Evolutionary conservation across 2,888 invertebrate genomes (phyloP).

Genomic region (Julus scandinavius): DNA sequence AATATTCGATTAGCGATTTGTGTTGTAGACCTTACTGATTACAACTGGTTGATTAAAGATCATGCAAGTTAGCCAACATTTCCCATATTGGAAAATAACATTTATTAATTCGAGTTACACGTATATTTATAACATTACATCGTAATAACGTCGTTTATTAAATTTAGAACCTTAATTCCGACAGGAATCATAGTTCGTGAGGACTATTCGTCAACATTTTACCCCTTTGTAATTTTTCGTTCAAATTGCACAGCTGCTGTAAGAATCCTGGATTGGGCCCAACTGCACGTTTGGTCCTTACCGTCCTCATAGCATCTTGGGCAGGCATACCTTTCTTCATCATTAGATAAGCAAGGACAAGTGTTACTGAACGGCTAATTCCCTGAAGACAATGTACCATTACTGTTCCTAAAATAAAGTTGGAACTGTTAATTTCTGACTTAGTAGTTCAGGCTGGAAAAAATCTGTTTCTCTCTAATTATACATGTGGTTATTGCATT

Average conservation of each 20-base stretch:
- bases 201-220: neutral
- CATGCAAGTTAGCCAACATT: too few species aligned
- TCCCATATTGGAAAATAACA: too few species aligned
- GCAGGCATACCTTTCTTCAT: conserved; percentile 65
- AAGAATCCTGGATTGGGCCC: conserved; percentile 69
- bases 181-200: neutral
- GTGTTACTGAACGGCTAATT: conserved; percentile 68
- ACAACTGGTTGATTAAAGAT: too few species aligned
- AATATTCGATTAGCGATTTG: too few species aligned
- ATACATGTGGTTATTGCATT: neutral
- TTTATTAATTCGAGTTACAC: too few species aligned
- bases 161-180: too few species aligned
- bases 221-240: conserved; percentile 61
- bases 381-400: conserved; percentile 69
- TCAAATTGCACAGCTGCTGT: conserved; percentile 65
- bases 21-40: too few species aligned
- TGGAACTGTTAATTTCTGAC: neutral
- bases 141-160: too few species aligned
- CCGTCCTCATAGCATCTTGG: conserved; percentile 65
- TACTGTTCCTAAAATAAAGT: conserved; percentile 64
- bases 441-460: neutral
- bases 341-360: conserved; percentile 68
- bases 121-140: too few species aligned
- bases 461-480: neutral
- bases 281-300: conserved; percentile 66